Evolutionary conservation across 2,113 vertebrate genomes (phyloP), one percentile per base, ranked within the genome.

Genomic region (Eleginops maclovinus): DNA sequence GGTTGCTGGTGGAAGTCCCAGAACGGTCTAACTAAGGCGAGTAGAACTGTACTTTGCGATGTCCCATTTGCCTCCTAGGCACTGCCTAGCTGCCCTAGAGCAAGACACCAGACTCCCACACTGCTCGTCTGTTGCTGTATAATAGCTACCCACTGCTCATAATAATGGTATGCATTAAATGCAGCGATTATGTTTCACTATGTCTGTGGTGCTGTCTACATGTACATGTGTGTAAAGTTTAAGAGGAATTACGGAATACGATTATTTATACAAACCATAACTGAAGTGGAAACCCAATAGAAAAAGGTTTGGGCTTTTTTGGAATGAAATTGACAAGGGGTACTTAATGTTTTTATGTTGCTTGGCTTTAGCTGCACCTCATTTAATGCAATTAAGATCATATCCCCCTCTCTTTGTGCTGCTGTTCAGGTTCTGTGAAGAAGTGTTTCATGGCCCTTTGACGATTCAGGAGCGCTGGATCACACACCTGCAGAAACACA

Each of bases 391-490:
- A 17, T 41, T 41, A 13, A 13, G 10, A 14, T 28, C 51, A 66
- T 19, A 8, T 9, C 7, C 8, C 15, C 7, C 1, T 59, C 41
- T 71, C 16, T 84, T 4, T 83, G 6, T 83, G 5, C 50, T 71
- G n/a, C 49, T 65, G 12, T 64, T 11, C 65, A 99, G 97, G 94
- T 99, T 99, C 91, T 99, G 97, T 77, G 97, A 98, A 66, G 94
- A 96, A 87, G 95, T 97, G 63, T 99, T 99, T 88, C 95, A 96
- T 0, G 97, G 97, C 0, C 97, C 97, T 1, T 95, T 97, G 72
- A 97, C 97, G 1, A 95, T 99, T 61, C 97, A 99, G 72, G 97
- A 96, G 85, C 95, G 96, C 70, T 99, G 97, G 97, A 96, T 99
- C 43, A 91, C 95, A 43, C 97, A 99, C 83, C 95, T 99, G 58